phyloP scores from a whole-genome alignment of 2,113 vertebrate genomes.

The Amphilophus citrinellus region DNA sequence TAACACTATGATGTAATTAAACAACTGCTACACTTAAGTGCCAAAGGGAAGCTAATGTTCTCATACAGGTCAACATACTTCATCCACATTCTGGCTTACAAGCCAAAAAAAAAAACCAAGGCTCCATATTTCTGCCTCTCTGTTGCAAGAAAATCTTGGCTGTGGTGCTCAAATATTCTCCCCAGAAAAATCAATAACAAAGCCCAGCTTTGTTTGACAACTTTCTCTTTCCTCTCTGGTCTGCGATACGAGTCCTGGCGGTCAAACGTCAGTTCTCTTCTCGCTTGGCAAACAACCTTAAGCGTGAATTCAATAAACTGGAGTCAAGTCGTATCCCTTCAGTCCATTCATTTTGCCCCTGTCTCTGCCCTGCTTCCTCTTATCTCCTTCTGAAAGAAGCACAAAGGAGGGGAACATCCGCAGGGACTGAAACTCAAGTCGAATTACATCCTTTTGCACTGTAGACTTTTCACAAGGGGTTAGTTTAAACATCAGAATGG shows the following conservation, averaged over 20 bases:
- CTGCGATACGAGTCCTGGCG: background rate
- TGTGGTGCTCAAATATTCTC: background rate
- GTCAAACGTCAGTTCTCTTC: slow-evolving; percentile 46
- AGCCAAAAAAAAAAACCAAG: background rate
- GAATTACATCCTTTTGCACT: slow-evolving; percentile 33
- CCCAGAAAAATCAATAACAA: slow-evolving; percentile 31
- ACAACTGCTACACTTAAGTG: background rate
- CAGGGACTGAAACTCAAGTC: slow-evolving; percentile 35
- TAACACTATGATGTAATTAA: background rate
- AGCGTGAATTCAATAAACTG: slow-evolving; percentile 33
- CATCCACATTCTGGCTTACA: background rate
- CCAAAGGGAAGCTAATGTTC: background rate
- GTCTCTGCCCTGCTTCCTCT: background rate
- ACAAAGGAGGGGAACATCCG: background rate
- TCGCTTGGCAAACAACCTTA: background rate
- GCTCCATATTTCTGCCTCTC: slow-evolving; percentile 18
- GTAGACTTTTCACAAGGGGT: slow-evolving; percentile 20
- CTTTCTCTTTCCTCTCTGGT: background rate
- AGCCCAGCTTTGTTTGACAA: background rate
- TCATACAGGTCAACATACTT: background rate
- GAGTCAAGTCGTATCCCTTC: slow-evolving; percentile 38
- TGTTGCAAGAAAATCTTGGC: background rate
- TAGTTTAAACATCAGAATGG: slow-evolving; percentile 8
- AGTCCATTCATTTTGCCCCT: background rate
- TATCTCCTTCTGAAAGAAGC: slow-evolving; percentile 9